Base-by-base conservation (phyloP, 2,113 vertebrate genomes). In the Phalacrocorax pelagicus region DNA sequence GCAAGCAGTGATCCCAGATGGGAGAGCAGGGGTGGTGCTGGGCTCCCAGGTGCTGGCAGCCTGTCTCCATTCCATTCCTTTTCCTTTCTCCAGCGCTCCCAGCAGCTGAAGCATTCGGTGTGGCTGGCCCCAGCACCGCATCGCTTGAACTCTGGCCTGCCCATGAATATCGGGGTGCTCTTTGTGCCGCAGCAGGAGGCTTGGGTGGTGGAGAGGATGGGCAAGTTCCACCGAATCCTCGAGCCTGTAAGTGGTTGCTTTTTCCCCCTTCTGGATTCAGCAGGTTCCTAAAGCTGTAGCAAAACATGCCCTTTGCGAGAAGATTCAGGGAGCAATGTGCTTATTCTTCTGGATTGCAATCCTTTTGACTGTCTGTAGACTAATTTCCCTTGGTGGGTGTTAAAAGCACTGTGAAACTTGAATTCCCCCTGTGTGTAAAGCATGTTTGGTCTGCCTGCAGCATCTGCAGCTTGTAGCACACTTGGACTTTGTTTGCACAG, bases 171-270 rank as follows among this genome's bases (percentile, higher is more conserved):
- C 0, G 97, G 99, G 85, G 94, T 99, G 30, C 98, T 99, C 73
- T 99, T 99, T 67, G 99, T 99, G 79, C 99, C 99, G 0, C 99
- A 99, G 90, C 99, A 99, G 96, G 99, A 99, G 86, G 99, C 99
- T 78, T 99, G 99, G 99, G 99, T 99, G 94, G 99, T 99, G 95
- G 99, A 99, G 97, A 98, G 99, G 89, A 99, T 99, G 99, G 99
- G 99, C 51, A 98, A 98, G 81, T 99, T 99, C 94, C 98, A 99
- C 87, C 98, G 99, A 46, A 99, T 99, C 86, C 97, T 99, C 6
- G 99, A 99, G 86, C 99, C 99, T 81, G 99, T 99, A 97, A 97
- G 97, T 97, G 94, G 55, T 44, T 8, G 55, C 58, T 91, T 93
- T 92, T 94, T 81, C 78, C 32, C 79, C 55, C 24, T 65, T 73